Percentiles rank a stretch among this genome's conserved stretches.
phyloP scores from a whole-genome alignment of 2,113 vertebrate genomes.

The Ornithorhynchus anatinus region DNA sequence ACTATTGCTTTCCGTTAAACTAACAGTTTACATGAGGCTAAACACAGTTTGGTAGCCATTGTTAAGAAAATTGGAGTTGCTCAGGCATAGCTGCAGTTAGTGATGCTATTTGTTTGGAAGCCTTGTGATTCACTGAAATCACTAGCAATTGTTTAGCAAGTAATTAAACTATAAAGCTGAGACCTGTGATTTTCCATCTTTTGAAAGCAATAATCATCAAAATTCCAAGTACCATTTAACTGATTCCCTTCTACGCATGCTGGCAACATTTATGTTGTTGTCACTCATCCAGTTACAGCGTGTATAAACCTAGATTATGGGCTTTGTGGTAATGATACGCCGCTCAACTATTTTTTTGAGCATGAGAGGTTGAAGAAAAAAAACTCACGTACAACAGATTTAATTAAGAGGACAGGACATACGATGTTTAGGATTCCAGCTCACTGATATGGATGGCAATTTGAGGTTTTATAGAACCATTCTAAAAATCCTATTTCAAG shows the following conservation, averaged over 20 bases:
- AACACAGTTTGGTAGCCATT: slow-evolving; percentile 44
- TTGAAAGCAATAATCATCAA: slow-evolving; percentile 59
- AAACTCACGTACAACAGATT: slow-evolving; percentile 4
- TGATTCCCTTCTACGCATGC: slow-evolving; percentile 27
- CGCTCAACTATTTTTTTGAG: not conserved
- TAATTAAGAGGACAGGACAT: not conserved
- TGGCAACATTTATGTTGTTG: slow-evolving; percentile 15
- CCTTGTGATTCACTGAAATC: slow-evolving; percentile 54
- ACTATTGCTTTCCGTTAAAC: slow-evolving; percentile 7
- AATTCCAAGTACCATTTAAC: slow-evolving; percentile 57
- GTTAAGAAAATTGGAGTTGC: slow-evolving; percentile 52
- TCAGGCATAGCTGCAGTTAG: slow-evolving; percentile 48
- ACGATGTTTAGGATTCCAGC: not conserved
- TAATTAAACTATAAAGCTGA: slow-evolving; percentile 69
- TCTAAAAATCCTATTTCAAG: slow-evolving; percentile 30
- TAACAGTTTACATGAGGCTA: slow-evolving; percentile 27
- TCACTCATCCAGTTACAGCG: slow-evolving; percentile 23
- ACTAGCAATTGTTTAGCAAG: slow-evolving; percentile 58
- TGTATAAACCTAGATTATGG: not conserved
- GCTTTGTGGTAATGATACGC: slow-evolving; percentile 21
- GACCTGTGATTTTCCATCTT: slow-evolving; percentile 60
- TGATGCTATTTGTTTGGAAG: slow-evolving; percentile 50
- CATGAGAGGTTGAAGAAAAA: not conserved
- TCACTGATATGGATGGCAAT: not conserved
- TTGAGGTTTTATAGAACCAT: slow-evolving; percentile 6